These are phyloP conservation scores for Parelbella ahira DNA, from an alignment of 2,888 invertebrate genomes.

Conservation along the genomic window DNA sequence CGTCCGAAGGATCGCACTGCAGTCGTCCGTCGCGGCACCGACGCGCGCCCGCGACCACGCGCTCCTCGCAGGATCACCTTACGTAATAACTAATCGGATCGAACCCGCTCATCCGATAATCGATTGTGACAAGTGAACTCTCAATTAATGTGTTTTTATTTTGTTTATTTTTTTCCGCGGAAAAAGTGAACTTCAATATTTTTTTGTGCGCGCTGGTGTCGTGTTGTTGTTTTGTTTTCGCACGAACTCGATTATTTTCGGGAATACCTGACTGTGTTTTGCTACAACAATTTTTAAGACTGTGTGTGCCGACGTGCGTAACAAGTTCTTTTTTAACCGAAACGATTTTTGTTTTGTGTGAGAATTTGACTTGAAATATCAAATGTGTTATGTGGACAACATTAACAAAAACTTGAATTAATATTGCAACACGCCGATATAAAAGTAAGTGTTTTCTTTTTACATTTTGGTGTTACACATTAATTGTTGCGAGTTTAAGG, in stretches of 20 bases:
- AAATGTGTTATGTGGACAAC: slow-evolving; percentile 50
- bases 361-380: slow-evolving; percentile 43
- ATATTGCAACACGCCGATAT: slow-evolving; percentile 33
- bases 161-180: slow-evolving; percentile 39
- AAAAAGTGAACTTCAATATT: slow-evolving; percentile 46
- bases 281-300: slow-evolving; percentile 44
- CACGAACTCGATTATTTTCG: slow-evolving; percentile 59
- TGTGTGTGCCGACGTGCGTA: slow-evolving; percentile 50
- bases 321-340: slow-evolving; percentile 34
- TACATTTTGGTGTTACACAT: background rate
- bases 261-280: slow-evolving; percentile 63
- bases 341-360: slow-evolving; percentile 45
- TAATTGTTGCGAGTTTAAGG: slow-evolving; percentile 1
- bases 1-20: slow-evolving; percentile 81
- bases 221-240: slow-evolving; percentile 68
- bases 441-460: slow-evolving; percentile 48
- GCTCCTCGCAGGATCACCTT: slow-evolving; percentile 59
- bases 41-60: slow-evolving; percentile 68
- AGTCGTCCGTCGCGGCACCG: slow-evolving; percentile 75
- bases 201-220: slow-evolving; percentile 55
- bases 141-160: slow-evolving; percentile 45
- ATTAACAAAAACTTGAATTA: too few species aligned
- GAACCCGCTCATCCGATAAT: slow-evolving; percentile 64
- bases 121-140: slow-evolving; percentile 71
- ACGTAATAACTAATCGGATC: slow-evolving; percentile 74